A percentile compares a stretch with the other conserved stretches of the same genome.
phyloP scores from a whole-genome alignment of 2,113 vertebrate genomes.

The Sminthopsis crassicaudata region DNA sequence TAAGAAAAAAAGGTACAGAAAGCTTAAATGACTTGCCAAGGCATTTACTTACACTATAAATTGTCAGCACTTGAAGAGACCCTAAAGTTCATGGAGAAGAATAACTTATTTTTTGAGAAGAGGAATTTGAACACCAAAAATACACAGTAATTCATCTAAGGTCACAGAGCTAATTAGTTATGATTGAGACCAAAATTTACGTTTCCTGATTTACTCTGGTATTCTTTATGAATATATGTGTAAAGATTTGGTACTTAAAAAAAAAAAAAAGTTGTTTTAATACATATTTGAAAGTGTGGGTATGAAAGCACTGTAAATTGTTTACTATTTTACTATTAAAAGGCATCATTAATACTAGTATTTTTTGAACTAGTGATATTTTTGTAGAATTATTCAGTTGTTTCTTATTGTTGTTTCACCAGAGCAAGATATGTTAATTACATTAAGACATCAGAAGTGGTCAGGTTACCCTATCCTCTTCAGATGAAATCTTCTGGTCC shows the following conservation, averaged over 20 bases:
- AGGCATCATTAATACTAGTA: constrained; percentile 25
- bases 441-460: constrained; percentile 98
- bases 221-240: constrained; percentile 11
- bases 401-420: constrained; percentile 60
- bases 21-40: constrained; percentile 15
- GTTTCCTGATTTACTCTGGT: constrained; percentile 28
- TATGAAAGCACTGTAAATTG: constrained; percentile 42
- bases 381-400: constrained; percentile 51
- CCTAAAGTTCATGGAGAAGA: neutral
- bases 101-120: neutral
- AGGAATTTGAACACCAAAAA: neutral
- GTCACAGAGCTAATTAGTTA: neutral
- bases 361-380: constrained; percentile 46
- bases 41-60: neutral
- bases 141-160: neutral
- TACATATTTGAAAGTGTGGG: constrained; percentile 47
- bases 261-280: constrained; percentile 25
- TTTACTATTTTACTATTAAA: constrained; percentile 26
- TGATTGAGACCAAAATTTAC: neutral
- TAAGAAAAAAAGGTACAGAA: neutral
- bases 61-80: neutral
- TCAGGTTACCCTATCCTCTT: constrained; percentile 95
- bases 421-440: constrained; percentile 97
- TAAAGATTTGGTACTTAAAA: constrained; percentile 24
- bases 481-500: constrained; percentile 94